These are phyloP conservation scores for Antrozous pallidus DNA, from an alignment of 2,797 vertebrate genomes.

Conservation along the genomic window DNA sequence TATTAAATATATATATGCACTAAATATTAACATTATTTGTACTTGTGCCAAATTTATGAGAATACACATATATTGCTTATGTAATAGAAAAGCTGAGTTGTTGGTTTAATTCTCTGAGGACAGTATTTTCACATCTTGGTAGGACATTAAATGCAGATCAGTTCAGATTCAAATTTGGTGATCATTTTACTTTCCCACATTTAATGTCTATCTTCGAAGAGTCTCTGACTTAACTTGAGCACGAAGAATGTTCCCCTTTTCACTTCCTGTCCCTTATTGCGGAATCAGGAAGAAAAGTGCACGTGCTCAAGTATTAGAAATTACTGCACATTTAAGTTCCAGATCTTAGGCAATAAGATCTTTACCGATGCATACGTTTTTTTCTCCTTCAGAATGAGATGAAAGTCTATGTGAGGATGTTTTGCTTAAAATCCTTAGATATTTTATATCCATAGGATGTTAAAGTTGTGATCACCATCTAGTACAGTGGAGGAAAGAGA, in stretches of 20 bases:
- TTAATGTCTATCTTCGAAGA: slow-evolving; percentile 5
- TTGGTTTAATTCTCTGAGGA: slow-evolving; percentile 17
- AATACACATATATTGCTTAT: neutral
- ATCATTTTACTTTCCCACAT: slow-evolving; percentile 31
- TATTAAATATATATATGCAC: neutral
- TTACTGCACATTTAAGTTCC: slow-evolving; percentile 46
- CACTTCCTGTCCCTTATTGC: slow-evolving; percentile 61
- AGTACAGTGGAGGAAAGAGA: neutral
- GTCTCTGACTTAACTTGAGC: slow-evolving; percentile 38
- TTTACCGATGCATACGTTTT: neutral
- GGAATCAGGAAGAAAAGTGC: slow-evolving; percentile 57
- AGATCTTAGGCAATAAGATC: slow-evolving; percentile 46
- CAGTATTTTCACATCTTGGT: slow-evolving; percentile 16
- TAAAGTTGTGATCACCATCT: neutral
- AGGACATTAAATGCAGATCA: neutral
- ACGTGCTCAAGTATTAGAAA: slow-evolving; percentile 52
- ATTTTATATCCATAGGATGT: slow-evolving; percentile 28
- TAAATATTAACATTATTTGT: slow-evolving; percentile 14
- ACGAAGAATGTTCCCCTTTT: slow-evolving; percentile 57
- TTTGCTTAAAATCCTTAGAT: neutral
- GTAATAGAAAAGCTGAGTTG: slow-evolving; percentile 23
- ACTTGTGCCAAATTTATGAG: neutral
- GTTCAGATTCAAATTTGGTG: slow-evolving; percentile 45
- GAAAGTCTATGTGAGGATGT: slow-evolving; percentile 11
- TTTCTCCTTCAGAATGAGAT: slow-evolving; percentile 25